Percentiles rank a stretch among this genome's conserved stretches.
These are phyloP conservation scores for Diogma glabrata DNA, from an alignment of 2,888 invertebrate genomes.

Conservation along the genomic window DNA sequence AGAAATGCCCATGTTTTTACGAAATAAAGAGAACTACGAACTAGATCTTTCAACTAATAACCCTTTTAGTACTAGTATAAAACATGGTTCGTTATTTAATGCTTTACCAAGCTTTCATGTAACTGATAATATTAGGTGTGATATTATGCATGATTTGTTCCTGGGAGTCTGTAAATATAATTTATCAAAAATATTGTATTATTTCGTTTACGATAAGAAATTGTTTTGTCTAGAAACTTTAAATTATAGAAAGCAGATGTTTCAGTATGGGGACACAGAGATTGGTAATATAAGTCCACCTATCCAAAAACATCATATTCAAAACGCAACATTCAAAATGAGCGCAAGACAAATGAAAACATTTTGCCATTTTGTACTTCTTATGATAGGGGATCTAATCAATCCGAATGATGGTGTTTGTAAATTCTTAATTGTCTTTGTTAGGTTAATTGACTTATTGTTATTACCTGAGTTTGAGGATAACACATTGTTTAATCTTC, in stretches of 20 bases:
- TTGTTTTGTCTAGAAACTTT: no score
- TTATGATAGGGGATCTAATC: slow-evolving; percentile 16
- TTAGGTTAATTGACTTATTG: no score
- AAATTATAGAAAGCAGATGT: neutral
- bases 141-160: no score
- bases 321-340: slow-evolving; percentile 15
- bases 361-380: slow-evolving; percentile 12
- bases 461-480: slow-evolving; percentile 13
- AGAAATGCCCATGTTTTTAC: no score
- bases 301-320: slow-evolving; percentile 14
- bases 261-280: neutral
- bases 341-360: slow-evolving; percentile 15
- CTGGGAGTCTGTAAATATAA: no score
- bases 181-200: neutral
- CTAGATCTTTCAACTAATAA: no score
- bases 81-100: no score
- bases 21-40: no score
- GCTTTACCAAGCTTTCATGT: no score
- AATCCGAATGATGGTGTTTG: slow-evolving; percentile 8
- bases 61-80: no score
- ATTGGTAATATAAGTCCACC: slow-evolving; percentile 3
- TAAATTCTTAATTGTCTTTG: neutral
- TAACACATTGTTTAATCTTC: slow-evolving; percentile 10
- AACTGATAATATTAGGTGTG: no score
- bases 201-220: no score